Evolutionary conservation across 1,140 invertebrate species (phyloP).

Genomic region (Sminthurinus signatus): DNA sequence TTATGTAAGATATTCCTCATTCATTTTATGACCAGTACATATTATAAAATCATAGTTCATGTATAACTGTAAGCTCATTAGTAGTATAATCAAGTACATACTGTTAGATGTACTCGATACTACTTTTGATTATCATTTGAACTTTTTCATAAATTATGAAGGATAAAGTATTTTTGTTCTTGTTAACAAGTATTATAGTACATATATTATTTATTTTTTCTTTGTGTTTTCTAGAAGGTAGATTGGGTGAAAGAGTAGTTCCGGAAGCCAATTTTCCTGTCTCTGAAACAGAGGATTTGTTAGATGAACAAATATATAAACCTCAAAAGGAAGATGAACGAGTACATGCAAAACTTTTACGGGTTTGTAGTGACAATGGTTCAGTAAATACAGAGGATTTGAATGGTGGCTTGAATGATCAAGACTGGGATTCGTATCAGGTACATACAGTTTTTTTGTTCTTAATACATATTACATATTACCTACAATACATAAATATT

Average conservation of each 20-base stretch:
- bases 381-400: conserved; percentile 34
- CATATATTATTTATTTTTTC: not conserved
- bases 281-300: not conserved
- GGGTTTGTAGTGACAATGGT: conserved; percentile 20
- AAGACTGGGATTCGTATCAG: conserved; percentile 42
- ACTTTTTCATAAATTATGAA: not conserved
- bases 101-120: no score
- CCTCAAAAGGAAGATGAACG: not conserved
- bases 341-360: conserved; percentile 4
- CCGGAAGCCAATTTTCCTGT: not conserved
- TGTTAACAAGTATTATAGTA: not conserved
- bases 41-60: no score
- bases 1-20: no score
- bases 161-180: not conserved
- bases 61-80: no score
- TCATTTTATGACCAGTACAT: no score
- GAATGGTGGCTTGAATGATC: conserved; percentile 17
- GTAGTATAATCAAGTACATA: no score
- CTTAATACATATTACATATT: no score
- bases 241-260: conserved; percentile 5
- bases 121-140: not conserved
- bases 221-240: conserved; percentile 5
- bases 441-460: no score
- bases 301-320: not conserved
- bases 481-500: no score